Conservation (phyloP, 2,888 invertebrate genomes). For the Tineola bisselliella region DNA sequence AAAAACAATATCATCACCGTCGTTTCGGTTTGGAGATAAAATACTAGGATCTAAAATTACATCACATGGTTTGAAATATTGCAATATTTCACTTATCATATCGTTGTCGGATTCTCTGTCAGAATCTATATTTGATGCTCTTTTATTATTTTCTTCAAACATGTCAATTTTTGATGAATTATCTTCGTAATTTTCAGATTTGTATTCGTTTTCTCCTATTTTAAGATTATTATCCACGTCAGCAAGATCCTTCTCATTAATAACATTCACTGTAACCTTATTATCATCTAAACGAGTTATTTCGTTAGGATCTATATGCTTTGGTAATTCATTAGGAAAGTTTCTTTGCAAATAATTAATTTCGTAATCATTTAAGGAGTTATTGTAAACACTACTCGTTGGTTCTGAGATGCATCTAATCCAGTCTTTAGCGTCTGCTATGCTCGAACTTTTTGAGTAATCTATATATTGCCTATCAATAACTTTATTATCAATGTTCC, state of each 20-base stretch:
- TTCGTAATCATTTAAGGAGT: constrained; percentile 38
- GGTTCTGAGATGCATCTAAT: constrained; percentile 40
- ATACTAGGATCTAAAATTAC: constrained; percentile 31
- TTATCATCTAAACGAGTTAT: background rate
- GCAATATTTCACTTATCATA: constrained; percentile 55
- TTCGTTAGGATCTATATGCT: background rate
- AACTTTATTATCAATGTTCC: constrained; percentile 15
- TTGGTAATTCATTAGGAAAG: constrained; percentile 17
- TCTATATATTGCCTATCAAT: constrained; percentile 17
- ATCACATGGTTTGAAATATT: constrained; percentile 35
- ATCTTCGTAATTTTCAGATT: constrained; percentile 19
- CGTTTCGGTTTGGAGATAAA: constrained; percentile 41
- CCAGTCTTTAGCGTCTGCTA: constrained; percentile 51
- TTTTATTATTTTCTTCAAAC: background rate
- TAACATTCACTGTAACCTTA: background rate
- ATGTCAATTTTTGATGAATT: background rate
- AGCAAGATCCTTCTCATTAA: background rate
- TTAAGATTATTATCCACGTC: constrained; percentile 16
- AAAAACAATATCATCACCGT: constrained; percentile 43
- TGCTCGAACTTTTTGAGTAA: constrained; percentile 45
- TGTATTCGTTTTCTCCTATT: constrained; percentile 17
- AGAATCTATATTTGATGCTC: background rate
- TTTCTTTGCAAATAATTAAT: constrained; percentile 31
- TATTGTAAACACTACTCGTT: constrained; percentile 39
- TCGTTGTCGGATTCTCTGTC: constrained; percentile 17